phyloP scores from a whole-genome alignment of 2,888 invertebrate species.

The Megamerina dolium region DNA sequence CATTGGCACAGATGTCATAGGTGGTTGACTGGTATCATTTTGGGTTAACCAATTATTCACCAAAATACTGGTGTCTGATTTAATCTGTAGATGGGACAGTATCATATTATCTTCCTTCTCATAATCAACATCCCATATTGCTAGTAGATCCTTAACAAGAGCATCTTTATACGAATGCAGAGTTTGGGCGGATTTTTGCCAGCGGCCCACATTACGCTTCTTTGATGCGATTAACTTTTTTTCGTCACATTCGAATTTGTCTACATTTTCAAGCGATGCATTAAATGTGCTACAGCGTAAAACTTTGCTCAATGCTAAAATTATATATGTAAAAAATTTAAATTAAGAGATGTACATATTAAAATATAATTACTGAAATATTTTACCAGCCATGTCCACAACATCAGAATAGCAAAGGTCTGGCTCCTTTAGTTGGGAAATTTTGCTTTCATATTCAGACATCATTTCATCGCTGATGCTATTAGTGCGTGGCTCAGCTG shows the following conservation, averaged over 20 bases:
- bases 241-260: too few species aligned
- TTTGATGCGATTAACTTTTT: background rate
- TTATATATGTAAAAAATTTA: background rate
- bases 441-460: constrained; percentile 24
- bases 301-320: constrained; percentile 25
- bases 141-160: constrained; percentile 27
- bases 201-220: constrained; percentile 23
- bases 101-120: constrained; percentile 20
- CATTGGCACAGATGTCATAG: constrained; percentile 7
- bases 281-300: constrained; percentile 27
- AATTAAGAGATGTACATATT: background rate
- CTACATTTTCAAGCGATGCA: constrained; percentile 4
- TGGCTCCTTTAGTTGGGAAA: constrained; percentile 17
- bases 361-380: background rate
- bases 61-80: constrained; percentile 1
- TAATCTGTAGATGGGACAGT: constrained; percentile 1
- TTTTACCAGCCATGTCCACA: constrained; percentile 22
- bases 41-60: constrained; percentile 12
- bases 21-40: background rate
- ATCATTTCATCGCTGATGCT: constrained; percentile 26
- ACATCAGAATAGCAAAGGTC: constrained; percentile 29
- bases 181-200: constrained; percentile 28
- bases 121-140: constrained; percentile 32
- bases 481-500: constrained; percentile 22
- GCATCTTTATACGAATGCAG: constrained; percentile 32